Base-by-base conservation (phyloP, 2,113 vertebrate genomes). In the Paramisgurnus dabryanus region DNA sequence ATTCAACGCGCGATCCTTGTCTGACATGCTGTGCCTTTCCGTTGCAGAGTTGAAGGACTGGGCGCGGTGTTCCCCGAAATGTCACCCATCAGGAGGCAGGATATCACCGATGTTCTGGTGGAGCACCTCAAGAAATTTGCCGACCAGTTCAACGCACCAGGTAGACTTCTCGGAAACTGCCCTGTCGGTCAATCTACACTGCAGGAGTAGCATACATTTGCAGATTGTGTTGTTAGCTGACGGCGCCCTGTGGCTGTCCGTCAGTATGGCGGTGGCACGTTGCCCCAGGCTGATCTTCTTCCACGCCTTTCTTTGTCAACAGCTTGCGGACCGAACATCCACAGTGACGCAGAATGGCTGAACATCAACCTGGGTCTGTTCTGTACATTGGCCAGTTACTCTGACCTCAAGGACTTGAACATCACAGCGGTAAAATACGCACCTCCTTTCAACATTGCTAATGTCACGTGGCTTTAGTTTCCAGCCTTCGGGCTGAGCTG, bases 171-270 rank as follows among this genome's bases (percentile, higher is more conserved):
- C 22, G 22, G 22, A 22, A 22, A 53, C 50, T 4, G 50, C 5
- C 1, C 3, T 53, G 15, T 13, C 12, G 5, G 50, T 53, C 4
- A 5, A 11, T 2, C 3, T 49, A 8, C 47, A 12, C 12, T 4
- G 50, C 50, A 13, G 50, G 34, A n/a, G 7, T 3, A 0, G 47
- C 27, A 12, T n/a, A 15, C 7, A 47, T 18, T 10, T 53, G 50
- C 50, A 15, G 13, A 11, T 45, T 4, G 69, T 64, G 45, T 79
- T 79, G 79, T 57, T 82, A 5, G 43, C 43, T 45, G 5, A 45
- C 43, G 8, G 22, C 43, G 5, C 43, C 43, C 22, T 45, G 8
- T 53, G 15, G 4, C 50, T 15, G 13, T 53, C 5, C 1, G 50
- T 53, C 50, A 5, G 50, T 15, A 53, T 53, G 3, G 5, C 43